These are phyloP conservation scores for Globodera rostochiensis DNA, from an alignment of 1,140 invertebrate genomes.

Conservation along the genomic window DNA sequence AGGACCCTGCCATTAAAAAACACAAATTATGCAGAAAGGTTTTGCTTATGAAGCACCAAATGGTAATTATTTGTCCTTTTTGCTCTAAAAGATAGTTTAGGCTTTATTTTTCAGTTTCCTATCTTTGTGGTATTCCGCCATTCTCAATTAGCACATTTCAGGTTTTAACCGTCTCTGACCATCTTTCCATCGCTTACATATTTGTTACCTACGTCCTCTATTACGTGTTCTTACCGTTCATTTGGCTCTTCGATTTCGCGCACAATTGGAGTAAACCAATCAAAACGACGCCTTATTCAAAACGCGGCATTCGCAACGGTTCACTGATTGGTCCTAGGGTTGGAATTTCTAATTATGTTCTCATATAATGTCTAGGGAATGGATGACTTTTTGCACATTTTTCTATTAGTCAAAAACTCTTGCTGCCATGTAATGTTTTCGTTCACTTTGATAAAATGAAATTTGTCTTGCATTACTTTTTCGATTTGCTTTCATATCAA, in stretches of 20 bases:
- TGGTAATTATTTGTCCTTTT: constrained; percentile 5
- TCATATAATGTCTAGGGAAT: no score
- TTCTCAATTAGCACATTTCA: constrained; percentile 6
- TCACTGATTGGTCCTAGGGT: constrained; percentile 10
- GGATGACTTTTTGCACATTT: no score
- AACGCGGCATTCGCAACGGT: constrained; percentile 12
- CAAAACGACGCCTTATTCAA: constrained; percentile 20
- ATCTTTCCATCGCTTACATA: constrained; percentile 1
- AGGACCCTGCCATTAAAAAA: constrained; percentile 23
- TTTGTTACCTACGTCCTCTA: constrained; percentile 13
- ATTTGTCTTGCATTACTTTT: not conserved
- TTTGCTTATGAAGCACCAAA: constrained; percentile 18
- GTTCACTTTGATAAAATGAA: not conserved
- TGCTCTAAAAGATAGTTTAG: constrained; percentile 3
- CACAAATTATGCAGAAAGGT: constrained; percentile 13
- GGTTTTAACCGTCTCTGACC: constrained; percentile 9
- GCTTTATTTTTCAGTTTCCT: not conserved
- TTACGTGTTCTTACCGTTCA: constrained; percentile 20
- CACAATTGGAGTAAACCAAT: constrained; percentile 21
- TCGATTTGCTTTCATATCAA: not conserved
- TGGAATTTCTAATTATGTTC: not conserved
- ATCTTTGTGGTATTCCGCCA: not conserved
- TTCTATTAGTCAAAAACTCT: no score
- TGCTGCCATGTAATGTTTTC: no score
- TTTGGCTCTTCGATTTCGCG: constrained; percentile 22